Conservation (phyloP, 1,140 invertebrate genomes). For the Brachionus manjavacas region DNA sequence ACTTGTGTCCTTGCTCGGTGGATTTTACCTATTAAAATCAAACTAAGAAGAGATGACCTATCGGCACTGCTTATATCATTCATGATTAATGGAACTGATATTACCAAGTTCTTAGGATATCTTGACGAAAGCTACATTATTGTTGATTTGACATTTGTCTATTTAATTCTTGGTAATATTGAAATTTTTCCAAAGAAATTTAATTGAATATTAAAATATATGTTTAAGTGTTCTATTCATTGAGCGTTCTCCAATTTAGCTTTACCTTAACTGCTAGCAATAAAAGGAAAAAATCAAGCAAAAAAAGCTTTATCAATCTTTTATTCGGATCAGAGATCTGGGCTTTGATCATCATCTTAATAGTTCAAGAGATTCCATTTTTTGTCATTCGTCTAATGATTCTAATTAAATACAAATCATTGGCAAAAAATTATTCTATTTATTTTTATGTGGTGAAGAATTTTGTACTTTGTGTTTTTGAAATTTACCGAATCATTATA, state of each 20-base stretch:
- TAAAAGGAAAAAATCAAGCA: neutral
- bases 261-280: neutral
- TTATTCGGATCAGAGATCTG: constrained; percentile 39
- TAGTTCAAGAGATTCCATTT: constrained; percentile 32
- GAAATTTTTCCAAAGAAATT: neutral
- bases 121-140: constrained; percentile 22
- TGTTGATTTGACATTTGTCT: neutral
- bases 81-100: constrained; percentile 29
- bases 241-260: constrained; percentile 36
- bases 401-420: neutral
- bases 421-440: constrained; percentile 8
- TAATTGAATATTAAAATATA: neutral
- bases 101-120: neutral
- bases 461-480: constrained; percentile 24
- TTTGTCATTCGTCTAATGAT: constrained; percentile 34
- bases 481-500: constrained; percentile 27
- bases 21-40: constrained; percentile 18
- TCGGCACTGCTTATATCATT: constrained; percentile 17
- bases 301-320: neutral
- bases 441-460: constrained; percentile 41
- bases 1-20: constrained; percentile 32
- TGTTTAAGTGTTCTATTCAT: neutral
- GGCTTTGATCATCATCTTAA: neutral
- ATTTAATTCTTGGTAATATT: constrained; percentile 26
- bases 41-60: neutral